These are phyloP conservation scores for Anguilla megastoma DNA, from an alignment of 2,797 vertebrate genomes.

Conservation along the genomic window DNA sequence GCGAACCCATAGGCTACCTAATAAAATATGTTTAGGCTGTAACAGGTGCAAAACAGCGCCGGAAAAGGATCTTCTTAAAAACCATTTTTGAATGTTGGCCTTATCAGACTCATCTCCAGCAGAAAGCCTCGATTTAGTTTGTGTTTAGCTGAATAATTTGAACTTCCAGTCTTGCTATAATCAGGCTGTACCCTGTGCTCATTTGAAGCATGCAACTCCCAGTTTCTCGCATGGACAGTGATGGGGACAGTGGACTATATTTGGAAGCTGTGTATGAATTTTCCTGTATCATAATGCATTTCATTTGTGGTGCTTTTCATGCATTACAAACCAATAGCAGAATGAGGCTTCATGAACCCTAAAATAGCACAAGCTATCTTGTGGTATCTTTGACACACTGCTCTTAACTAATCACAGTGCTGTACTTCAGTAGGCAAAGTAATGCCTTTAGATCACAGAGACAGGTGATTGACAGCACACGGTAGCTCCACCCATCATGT, in stretches of 20 bases:
- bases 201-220: not conserved
- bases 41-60: not conserved
- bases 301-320: not conserved
- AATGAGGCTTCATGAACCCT: not conserved
- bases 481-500: not conserved
- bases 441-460: not conserved
- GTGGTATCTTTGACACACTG: not conserved
- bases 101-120: not conserved
- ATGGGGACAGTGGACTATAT: not conserved
- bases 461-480: not conserved
- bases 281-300: not conserved
- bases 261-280: not conserved
- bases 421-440: not conserved
- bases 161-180: not conserved
- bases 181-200: not conserved
- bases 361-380: not conserved
- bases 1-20: not conserved
- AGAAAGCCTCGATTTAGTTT: not conserved
- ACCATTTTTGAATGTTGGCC: not conserved
- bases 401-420: not conserved
- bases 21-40: not conserved
- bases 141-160: not conserved
- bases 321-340: not conserved
- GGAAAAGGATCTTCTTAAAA: not conserved
- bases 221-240: not conserved